These are phyloP conservation scores for Phodopus roborovskii DNA, from an alignment of 2,113 vertebrate genomes.

Conservation along the genomic window DNA sequence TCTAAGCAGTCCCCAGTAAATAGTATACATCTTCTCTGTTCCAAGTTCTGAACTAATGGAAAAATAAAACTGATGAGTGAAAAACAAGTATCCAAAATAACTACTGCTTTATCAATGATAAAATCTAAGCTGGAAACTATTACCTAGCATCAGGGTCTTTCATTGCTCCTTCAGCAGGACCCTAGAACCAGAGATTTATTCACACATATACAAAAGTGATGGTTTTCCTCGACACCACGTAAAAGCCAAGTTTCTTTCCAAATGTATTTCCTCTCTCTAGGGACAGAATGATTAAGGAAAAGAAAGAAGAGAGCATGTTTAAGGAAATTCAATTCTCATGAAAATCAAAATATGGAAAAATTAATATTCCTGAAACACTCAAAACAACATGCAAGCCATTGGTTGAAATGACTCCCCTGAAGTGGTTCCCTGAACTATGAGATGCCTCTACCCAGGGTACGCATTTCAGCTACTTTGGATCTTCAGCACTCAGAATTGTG, in stretches of 20 bases:
- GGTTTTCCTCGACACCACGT: not conserved
- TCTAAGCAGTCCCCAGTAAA: not conserved
- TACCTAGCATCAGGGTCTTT: not conserved
- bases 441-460: not conserved
- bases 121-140: not conserved
- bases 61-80: constrained; percentile 2
- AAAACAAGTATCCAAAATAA: not conserved
- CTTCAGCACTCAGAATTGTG: not conserved
- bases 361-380: not conserved
- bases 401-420: not conserved
- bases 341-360: not conserved
- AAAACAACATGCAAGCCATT: not conserved
- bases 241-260: not conserved
- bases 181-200: not conserved
- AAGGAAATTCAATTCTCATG: constrained; percentile 17
- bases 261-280: not conserved
- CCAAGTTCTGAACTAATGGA: constrained; percentile 23
- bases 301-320: not conserved
- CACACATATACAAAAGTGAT: not conserved
- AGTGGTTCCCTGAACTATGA: too few relatives aligned
- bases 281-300: not conserved
- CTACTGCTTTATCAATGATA: not conserved
- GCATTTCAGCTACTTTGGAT: not conserved
- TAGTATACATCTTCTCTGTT: not conserved
- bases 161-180: not conserved